phyloP scores from a whole-genome alignment of 2,888 invertebrate species.

The Antheraea assamensis region DNA sequence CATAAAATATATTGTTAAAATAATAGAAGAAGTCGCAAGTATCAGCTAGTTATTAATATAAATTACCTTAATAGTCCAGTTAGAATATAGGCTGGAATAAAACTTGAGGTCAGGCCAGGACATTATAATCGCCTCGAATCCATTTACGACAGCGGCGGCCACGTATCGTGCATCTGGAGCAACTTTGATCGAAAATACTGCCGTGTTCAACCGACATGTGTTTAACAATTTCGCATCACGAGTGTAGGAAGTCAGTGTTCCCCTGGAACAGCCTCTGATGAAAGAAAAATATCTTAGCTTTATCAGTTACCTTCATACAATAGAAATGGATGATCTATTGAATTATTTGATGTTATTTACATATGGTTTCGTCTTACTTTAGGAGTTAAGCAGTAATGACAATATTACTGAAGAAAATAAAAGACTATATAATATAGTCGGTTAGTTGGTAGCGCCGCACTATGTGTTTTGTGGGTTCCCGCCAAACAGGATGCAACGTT shows the following conservation, averaged over 20 bases:
- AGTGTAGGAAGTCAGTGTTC: slow-evolving; percentile 47
- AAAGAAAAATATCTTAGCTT: too few relatives aligned
- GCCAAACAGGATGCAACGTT: too few relatives aligned
- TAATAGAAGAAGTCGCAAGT: background rate
- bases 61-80: slow-evolving; percentile 58
- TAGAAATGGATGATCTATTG: too few relatives aligned
- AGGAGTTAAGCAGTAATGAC: too few relatives aligned
- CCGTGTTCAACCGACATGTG: slow-evolving; percentile 31
- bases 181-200: slow-evolving; percentile 51
- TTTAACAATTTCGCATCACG: slow-evolving; percentile 38
- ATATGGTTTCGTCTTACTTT: too few relatives aligned
- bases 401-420: too few relatives aligned
- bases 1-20: background rate
- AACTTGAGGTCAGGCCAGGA: slow-evolving; percentile 58
- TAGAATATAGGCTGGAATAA: slow-evolving; percentile 42
- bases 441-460: too few relatives aligned
- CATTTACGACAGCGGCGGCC: slow-evolving; percentile 48
- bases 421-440: too few relatives aligned
- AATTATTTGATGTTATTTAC: too few relatives aligned
- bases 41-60: background rate
- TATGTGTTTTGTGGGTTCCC: too few relatives aligned
- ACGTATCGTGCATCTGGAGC: slow-evolving; percentile 69
- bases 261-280: slow-evolving; percentile 65
- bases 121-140: slow-evolving; percentile 46
- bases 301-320: too few relatives aligned